Conservation (phyloP, 2,797 vertebrate species). For the Parambassis ranga region DNA sequence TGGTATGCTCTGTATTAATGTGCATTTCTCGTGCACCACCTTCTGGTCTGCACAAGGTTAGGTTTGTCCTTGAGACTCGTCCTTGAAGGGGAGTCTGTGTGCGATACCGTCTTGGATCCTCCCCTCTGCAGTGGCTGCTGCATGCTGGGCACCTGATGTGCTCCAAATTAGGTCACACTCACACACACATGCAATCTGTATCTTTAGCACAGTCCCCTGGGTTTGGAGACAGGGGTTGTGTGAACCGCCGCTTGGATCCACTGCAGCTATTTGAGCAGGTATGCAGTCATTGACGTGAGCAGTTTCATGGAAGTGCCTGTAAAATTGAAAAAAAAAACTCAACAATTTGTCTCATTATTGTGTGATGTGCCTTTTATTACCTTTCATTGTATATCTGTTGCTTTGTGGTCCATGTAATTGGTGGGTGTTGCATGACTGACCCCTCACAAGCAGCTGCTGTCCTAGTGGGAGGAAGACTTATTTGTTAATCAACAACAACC, state of each 20-base stretch:
- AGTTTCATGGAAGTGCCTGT: not conserved
- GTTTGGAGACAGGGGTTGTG: slow-evolving; percentile 24
- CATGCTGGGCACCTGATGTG: slow-evolving; percentile 66
- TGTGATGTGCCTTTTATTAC: not conserved
- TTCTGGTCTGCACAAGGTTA: slow-evolving; percentile 39
- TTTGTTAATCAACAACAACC: no score
- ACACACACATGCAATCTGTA: slow-evolving; percentile 34
- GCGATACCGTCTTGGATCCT: slow-evolving; percentile 56
- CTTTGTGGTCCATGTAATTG: not conserved
- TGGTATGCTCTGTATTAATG: not conserved
- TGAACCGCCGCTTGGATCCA: slow-evolving; percentile 19
- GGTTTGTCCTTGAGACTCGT: slow-evolving; percentile 65
- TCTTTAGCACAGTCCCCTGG: slow-evolving; percentile 56
- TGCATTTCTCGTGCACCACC: slow-evolving; percentile 1
- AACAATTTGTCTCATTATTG: not conserved
- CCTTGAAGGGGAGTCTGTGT: slow-evolving; percentile 59
- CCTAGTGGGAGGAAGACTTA: no score
- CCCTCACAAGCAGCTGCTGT: slow-evolving; percentile 1
- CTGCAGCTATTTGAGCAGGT: slow-evolving; percentile 16
- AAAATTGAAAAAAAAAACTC: not conserved
- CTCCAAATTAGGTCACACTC: slow-evolving; percentile 65
- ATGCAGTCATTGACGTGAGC: not conserved
- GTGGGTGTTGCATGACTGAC: not conserved
- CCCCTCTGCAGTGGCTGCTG: slow-evolving; percentile 77
- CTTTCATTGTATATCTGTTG: not conserved